Percentiles rank a stretch among this genome's conserved stretches.
Evolutionary conservation across 2,113 vertebrate genomes (phyloP).

Genomic region (Gadus macrocephalus): DNA sequence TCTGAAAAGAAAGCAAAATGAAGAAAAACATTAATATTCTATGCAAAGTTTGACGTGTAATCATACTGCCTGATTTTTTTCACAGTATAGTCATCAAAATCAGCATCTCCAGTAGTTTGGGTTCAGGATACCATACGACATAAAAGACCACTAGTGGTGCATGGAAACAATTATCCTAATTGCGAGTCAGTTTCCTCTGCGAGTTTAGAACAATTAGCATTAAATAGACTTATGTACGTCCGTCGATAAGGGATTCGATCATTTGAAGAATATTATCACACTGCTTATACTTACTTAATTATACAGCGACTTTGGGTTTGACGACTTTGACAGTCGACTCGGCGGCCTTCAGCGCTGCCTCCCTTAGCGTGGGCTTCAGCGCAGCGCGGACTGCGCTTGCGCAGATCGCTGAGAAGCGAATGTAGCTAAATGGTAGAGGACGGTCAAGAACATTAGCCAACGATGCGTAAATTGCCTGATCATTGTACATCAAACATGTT

Average conservation of each 20-base stretch:
- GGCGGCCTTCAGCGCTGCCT: constrained; percentile 75
- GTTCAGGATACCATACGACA: too few species aligned
- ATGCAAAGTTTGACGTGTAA: background rate
- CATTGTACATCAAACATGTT: too few species aligned
- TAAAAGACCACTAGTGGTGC: too few species aligned
- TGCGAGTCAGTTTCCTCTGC: too few species aligned
- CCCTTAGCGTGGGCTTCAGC: constrained; percentile 80
- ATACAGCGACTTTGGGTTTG: constrained; percentile 74
- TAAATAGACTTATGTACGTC: too few species aligned
- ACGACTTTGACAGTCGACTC: constrained; percentile 75
- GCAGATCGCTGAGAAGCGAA: constrained; percentile 90
- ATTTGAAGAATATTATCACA: background rate
- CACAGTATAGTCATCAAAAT: too few species aligned
- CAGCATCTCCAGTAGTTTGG: too few species aligned
- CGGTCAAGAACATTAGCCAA: background rate
- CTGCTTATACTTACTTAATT: constrained; percentile 59
- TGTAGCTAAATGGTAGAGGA: constrained; percentile 75
- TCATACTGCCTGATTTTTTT: too few species aligned
- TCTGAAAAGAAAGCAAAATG: constrained; percentile 32
- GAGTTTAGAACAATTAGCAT: too few species aligned
- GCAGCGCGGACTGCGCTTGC: constrained; percentile 83
- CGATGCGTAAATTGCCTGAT: too few species aligned
- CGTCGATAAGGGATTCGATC: background rate
- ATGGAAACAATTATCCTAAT: too few species aligned
- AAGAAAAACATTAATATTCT: background rate